These are phyloP conservation scores for Gopherus evgoodei DNA, from an alignment of 2,113 vertebrate species.

Conservation along the genomic window DNA sequence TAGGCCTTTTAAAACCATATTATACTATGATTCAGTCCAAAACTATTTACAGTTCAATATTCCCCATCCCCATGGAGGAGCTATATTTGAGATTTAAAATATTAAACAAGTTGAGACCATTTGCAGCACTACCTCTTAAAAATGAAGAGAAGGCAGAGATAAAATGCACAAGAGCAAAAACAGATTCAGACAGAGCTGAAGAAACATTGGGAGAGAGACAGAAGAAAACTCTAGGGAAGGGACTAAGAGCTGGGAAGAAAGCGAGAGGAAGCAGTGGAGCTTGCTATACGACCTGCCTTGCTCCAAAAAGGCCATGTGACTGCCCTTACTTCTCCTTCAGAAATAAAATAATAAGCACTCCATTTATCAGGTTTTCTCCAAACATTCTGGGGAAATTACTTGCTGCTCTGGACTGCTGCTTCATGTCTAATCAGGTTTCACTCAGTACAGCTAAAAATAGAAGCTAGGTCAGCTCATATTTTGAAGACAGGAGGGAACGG, in stretches of 20 bases:
- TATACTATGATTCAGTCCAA: background rate
- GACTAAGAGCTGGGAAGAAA: background rate
- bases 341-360: constrained; percentile 28
- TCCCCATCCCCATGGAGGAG: background rate
- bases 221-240: background rate
- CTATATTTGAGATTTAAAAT: background rate
- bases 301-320: background rate
- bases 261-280: background rate
- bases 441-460: constrained; percentile 67
- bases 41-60: background rate
- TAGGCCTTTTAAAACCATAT: background rate
- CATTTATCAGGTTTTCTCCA: constrained; percentile 54
- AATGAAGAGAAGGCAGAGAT: background rate
- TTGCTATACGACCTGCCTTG: background rate
- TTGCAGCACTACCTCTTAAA: constrained; percentile 4
- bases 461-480: constrained; percentile 29
- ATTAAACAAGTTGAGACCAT: background rate
- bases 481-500: background rate
- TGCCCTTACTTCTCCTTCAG: background rate
- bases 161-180: background rate
- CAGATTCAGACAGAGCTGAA: constrained; percentile 6
- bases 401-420: constrained; percentile 8
- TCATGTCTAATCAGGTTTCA: constrained; percentile 57
- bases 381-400: constrained; percentile 44
- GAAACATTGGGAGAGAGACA: background rate